A percentile compares a stretch with the other conserved stretches of the same genome.
These are phyloP conservation scores for Fregetta grallaria DNA, from an alignment of 2,113 vertebrate species.

Conservation along the genomic window DNA sequence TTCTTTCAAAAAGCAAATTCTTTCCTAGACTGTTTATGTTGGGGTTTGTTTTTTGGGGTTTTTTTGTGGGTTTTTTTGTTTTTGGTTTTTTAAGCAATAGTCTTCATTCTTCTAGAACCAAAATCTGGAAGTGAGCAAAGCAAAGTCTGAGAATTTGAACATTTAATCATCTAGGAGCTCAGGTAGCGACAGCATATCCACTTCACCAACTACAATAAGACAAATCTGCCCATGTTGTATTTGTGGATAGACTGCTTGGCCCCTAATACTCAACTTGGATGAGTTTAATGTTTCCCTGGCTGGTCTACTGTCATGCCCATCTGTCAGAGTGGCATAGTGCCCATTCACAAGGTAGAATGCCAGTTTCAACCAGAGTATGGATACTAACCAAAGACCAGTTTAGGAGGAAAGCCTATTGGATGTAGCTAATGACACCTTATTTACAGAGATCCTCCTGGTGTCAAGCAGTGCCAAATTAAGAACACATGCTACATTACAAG, in stretches of 20 bases:
- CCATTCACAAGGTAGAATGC: slow-evolving; percentile 56
- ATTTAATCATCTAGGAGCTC: neutral
- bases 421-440: slow-evolving; percentile 55
- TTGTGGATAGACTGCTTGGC: slow-evolving; percentile 43
- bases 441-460: slow-evolving; percentile 63
- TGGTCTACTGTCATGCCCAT: slow-evolving; percentile 65
- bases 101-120: neutral
- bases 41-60: no score
- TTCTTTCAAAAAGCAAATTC: neutral
- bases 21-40: neutral
- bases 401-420: slow-evolving; percentile 32
- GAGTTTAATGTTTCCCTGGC: slow-evolving; percentile 68
- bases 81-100: neutral
- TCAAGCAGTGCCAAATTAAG: slow-evolving; percentile 68
- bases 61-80: neutral
- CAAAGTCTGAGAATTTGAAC: neutral
- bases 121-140: neutral
- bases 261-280: slow-evolving; percentile 60
- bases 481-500: slow-evolving; percentile 62
- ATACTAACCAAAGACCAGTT: slow-evolving; percentile 51
- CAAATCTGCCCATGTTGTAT: neutral
- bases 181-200: neutral
- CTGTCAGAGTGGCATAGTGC: slow-evolving; percentile 73
- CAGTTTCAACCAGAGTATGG: slow-evolving; percentile 36
- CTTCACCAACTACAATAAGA: neutral